phyloP scores from a whole-genome alignment of 2,113 vertebrate species.

The Megalops atlanticus region DNA sequence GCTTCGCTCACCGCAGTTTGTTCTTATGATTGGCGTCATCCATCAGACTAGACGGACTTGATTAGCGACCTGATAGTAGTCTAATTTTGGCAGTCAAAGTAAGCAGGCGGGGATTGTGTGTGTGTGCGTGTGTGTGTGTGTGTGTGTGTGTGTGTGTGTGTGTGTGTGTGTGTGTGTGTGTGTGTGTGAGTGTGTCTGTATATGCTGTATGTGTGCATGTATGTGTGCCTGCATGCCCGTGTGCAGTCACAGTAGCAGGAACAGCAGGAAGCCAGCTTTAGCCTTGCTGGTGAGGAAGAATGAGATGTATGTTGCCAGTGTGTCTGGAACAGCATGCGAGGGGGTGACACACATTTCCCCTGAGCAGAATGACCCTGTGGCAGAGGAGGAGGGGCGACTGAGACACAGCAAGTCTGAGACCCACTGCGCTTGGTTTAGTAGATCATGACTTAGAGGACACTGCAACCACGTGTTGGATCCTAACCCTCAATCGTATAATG shows the following conservation, averaged over 20 bases:
- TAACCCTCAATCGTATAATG: no score
- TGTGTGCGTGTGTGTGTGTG: conserved; percentile 16
- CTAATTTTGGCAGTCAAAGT: not conserved
- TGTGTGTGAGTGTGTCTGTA: conserved; percentile 26
- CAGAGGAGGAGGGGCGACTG: not conserved
- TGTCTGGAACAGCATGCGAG: no score
- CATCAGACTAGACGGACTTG: not conserved
- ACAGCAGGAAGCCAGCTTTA: no score
- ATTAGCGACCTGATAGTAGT: not conserved
- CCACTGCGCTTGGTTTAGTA: no score
- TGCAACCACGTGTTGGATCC: no score
- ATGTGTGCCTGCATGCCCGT: no score
- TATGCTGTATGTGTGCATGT: no score
- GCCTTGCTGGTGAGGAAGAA: not conserved
- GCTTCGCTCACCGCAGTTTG: not conserved
- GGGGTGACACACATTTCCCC: no score
- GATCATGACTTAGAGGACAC: no score
- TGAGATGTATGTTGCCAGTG: conserved; percentile 39
- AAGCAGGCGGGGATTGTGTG: conserved; percentile 32
- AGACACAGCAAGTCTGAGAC: no score
- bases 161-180: no score
- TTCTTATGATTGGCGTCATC: not conserved
- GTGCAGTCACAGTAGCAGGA: no score
- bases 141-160: conserved; percentile 48
- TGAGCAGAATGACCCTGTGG: not conserved